A percentile compares a stretch with the other conserved stretches of the same genome.
Evolutionary conservation across 2,113 vertebrate genomes (phyloP).

Genomic region (Origma solitaria): DNA sequence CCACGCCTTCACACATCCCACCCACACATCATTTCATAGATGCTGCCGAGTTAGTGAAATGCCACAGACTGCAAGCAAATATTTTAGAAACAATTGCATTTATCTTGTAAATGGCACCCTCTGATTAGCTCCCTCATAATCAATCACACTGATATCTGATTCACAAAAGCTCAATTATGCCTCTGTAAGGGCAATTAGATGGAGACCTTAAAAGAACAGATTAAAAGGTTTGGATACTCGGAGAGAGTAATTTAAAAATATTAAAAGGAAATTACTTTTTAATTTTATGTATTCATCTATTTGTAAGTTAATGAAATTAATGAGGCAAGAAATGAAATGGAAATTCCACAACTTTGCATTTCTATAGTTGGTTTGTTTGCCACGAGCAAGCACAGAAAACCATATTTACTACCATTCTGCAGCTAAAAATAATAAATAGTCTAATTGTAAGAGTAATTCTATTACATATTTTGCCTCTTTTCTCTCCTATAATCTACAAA

Average conservation of each 20-base stretch:
- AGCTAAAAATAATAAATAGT: conserved; percentile 41
- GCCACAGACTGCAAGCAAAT: not conserved
- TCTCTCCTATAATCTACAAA: not conserved
- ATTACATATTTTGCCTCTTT: not conserved
- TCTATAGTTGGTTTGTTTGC: conserved; percentile 46
- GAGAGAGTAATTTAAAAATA: conserved; percentile 60
- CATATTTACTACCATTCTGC: conserved; percentile 40
- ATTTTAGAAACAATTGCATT: conserved; percentile 15
- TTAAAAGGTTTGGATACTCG: conserved; percentile 65
- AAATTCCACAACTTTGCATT: conserved; percentile 69
- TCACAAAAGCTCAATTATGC: conserved; percentile 55
- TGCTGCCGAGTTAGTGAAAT: not conserved
- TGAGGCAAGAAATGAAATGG: conserved; percentile 76
- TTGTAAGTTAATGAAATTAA: conserved; percentile 79
- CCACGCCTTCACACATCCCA: not conserved
- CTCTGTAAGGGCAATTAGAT: conserved; percentile 57
- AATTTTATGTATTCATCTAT: conserved; percentile 74
- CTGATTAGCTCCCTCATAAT: conserved; percentile 16
- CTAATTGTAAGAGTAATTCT: conserved; percentile 17
- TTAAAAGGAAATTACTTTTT: conserved; percentile 73
- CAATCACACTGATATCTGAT: conserved; percentile 41
- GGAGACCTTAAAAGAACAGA: conserved; percentile 55
- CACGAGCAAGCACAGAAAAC: conserved; percentile 24
- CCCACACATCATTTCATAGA: not conserved
- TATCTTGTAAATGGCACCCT: not conserved